Evolutionary conservation across 2,888 invertebrate species (phyloP).

Genomic region (Piscicola geometra): DNA sequence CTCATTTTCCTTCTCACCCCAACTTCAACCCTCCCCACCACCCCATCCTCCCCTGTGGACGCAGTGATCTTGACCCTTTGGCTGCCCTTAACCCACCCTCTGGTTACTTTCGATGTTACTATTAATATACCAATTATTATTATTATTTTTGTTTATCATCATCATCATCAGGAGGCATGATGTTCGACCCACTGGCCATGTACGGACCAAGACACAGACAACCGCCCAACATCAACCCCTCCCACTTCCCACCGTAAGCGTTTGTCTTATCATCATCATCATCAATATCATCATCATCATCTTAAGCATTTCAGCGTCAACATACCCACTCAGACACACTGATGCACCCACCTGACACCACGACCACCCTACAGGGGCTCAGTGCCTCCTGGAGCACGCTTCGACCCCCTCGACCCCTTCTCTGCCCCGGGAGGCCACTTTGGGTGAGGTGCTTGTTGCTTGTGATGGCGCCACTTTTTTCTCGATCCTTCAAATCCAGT

Average conservation of each 20-base stretch:
- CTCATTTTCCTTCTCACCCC: too few relatives aligned
- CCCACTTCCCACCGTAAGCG: conserved; percentile 19
- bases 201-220: not conserved
- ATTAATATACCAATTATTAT: too few relatives aligned
- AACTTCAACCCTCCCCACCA: too few relatives aligned
- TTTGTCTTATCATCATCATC: not conserved
- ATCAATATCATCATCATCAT: too few relatives aligned
- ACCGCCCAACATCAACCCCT: not conserved
- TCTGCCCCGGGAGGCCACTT: too few relatives aligned
- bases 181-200: conserved; percentile 18
- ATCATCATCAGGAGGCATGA: conserved; percentile 10
- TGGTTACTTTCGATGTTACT: too few relatives aligned
- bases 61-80: conserved; percentile 14
- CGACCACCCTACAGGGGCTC: conserved; percentile 17
- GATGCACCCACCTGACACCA: not conserved
- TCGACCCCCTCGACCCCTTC: conserved; percentile 12
- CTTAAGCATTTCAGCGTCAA: too few relatives aligned
- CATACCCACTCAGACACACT: too few relatives aligned
- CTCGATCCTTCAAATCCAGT: too few relatives aligned
- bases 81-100: not conserved
- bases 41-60: conserved; percentile 18
- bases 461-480: too few relatives aligned
- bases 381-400: conserved; percentile 19
- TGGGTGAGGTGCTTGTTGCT: too few relatives aligned
- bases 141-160: too few relatives aligned